Conservation (phyloP, 2,797 vertebrate genomes). For the Enteromius fasciolatus region DNA sequence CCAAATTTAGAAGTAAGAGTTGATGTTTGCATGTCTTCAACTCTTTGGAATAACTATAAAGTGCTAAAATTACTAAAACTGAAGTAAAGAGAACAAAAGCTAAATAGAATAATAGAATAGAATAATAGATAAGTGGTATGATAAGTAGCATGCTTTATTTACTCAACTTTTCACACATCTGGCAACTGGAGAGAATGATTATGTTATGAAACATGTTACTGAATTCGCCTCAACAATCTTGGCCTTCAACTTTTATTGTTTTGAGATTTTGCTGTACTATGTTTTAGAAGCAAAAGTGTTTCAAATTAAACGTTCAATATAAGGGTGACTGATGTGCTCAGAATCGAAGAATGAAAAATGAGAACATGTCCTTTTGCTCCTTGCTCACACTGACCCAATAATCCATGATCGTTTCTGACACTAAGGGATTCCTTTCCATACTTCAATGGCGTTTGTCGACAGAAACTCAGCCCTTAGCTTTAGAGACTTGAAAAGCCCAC, state of each 20-base stretch:
- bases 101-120: too few relatives aligned
- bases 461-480: constrained; percentile 26
- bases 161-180: not conserved
- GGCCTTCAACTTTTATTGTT: not conserved
- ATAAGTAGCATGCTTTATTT: not conserved
- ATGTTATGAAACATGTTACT: not conserved
- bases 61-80: not conserved
- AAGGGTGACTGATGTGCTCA: constrained; percentile 9
- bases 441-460: constrained; percentile 21
- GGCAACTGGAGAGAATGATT: not conserved
- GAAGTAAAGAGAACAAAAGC: not conserved
- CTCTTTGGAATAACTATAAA: not conserved
- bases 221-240: not conserved
- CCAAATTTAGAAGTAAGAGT: not conserved
- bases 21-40: not conserved
- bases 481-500: not conserved
- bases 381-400: constrained; percentile 15
- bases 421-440: constrained; percentile 27
- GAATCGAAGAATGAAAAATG: constrained; percentile 12
- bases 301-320: constrained; percentile 5
- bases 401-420: constrained; percentile 9
- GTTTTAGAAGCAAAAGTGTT: constrained; percentile 9
- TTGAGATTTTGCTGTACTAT: constrained; percentile 9
- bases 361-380: constrained; percentile 18
- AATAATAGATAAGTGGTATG: not conserved